Conservation (phyloP, 2,888 invertebrate genomes). For the Imbricaverruca yamaguchii region DNA sequence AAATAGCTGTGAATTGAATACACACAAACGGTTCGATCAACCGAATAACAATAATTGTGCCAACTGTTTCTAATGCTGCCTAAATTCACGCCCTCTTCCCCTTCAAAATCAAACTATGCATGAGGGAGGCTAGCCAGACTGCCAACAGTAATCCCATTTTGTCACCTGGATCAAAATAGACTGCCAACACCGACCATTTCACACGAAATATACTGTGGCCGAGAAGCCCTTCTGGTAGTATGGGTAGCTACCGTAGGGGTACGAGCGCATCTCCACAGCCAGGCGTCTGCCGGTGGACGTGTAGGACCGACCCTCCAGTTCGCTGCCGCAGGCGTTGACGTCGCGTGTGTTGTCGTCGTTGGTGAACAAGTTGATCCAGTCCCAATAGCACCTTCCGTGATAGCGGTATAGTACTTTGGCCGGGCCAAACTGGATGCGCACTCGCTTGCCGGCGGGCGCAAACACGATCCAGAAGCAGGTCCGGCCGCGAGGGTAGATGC, state of each 20-base stretch:
- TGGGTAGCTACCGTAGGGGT: background rate
- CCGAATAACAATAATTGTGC: too few relatives aligned
- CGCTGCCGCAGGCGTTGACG: background rate
- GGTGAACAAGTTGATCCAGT: background rate
- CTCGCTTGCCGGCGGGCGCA: background rate
- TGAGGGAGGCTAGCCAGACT: too few relatives aligned
- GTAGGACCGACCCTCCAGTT: background rate
- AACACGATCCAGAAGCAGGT: background rate
- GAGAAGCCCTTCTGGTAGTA: constrained; percentile 23
- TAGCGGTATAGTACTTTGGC: background rate
- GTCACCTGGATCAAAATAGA: too few relatives aligned
- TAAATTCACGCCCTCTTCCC: too few relatives aligned
- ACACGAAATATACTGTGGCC: constrained; percentile 17
- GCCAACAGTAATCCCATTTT: too few relatives aligned
- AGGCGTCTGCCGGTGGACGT: background rate
- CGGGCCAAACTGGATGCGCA: background rate
- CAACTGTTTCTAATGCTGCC: too few relatives aligned
- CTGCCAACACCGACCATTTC: background rate
- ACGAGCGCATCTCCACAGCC: background rate
- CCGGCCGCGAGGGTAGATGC: constrained; percentile 1
- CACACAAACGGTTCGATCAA: too few relatives aligned
- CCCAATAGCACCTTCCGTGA: background rate
- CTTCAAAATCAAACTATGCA: too few relatives aligned
- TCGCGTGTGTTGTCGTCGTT: background rate
- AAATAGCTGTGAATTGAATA: too few relatives aligned